Conservation (phyloP, 2,888 invertebrate genomes). For the Craniophora ligustri region DNA sequence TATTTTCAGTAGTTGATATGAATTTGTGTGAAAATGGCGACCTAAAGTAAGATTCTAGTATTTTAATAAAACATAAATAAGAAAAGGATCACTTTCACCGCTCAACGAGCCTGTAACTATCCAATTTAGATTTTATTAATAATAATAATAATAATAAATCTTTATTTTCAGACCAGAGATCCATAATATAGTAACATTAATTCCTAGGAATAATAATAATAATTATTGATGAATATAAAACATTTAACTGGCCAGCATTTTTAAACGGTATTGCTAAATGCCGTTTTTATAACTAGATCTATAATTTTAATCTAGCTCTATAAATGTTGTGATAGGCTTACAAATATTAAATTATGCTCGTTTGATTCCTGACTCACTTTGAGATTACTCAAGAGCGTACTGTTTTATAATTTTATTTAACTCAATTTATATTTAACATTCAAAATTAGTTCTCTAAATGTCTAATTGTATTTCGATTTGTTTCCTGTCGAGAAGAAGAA, state of each 20-base stretch:
- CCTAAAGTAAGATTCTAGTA: too few relatives aligned
- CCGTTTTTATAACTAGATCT: conserved; percentile 9
- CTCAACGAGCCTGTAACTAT: conserved; percentile 22
- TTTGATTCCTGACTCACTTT: conserved; percentile 29
- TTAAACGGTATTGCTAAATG: conserved; percentile 23
- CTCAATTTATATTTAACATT: neutral
- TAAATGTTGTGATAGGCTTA: conserved; percentile 38
- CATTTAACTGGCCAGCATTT: conserved; percentile 22
- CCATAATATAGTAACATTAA: too few relatives aligned
- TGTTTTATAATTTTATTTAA: neutral
- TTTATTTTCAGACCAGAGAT: too few relatives aligned
- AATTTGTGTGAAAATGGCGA: too few relatives aligned
- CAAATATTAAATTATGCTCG: conserved; percentile 17
- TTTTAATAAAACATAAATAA: too few relatives aligned
- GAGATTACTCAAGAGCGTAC: conserved; percentile 1
- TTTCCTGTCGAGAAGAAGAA: too few relatives aligned
- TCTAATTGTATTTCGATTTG: too few relatives aligned
- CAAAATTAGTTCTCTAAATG: too few relatives aligned
- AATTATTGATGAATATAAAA: conserved; percentile 36
- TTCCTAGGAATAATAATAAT: too few relatives aligned
- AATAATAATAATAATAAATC: too few relatives aligned
- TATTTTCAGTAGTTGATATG: too few relatives aligned
- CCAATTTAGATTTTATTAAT: conserved; percentile 41
- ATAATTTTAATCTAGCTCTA: conserved; percentile 40
- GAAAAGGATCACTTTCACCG: conserved; percentile 2